phyloP scores from a whole-genome alignment of 2,797 vertebrate genomes.

The Cetoscarus ocellatus region DNA sequence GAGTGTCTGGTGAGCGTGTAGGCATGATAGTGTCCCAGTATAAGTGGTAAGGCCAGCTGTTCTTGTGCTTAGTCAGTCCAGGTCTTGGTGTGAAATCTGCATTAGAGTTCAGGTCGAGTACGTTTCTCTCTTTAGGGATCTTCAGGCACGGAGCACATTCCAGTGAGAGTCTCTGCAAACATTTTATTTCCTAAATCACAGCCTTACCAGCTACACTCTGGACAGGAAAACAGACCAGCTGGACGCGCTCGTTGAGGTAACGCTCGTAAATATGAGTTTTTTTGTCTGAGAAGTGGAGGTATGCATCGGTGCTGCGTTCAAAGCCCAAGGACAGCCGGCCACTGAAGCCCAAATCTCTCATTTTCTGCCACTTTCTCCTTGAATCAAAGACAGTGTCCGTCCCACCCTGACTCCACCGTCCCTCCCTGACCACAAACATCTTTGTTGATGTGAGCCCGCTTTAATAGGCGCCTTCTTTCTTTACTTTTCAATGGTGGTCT shows the following conservation, averaged over 20 bases:
- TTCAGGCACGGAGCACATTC: constrained; percentile 40
- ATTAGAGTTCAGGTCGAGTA: constrained; percentile 5
- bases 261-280: constrained; percentile 40
- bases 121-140: constrained; percentile 36
- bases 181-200: constrained; percentile 74
- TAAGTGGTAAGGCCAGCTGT: neutral
- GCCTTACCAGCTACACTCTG: constrained; percentile 39
- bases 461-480: constrained; percentile 60
- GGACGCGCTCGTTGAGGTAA: constrained; percentile 48
- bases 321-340: constrained; percentile 27
- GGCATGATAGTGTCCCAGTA: neutral
- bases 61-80: constrained; percentile 3
- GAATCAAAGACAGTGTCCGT: constrained; percentile 35
- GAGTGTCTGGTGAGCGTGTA: neutral
- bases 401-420: constrained; percentile 43
- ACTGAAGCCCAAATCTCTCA: constrained; percentile 35
- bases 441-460: constrained; percentile 61
- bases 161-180: constrained; percentile 56
- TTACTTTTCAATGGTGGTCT: constrained; percentile 60
- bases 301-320: constrained; percentile 32
- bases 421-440: constrained; percentile 60
- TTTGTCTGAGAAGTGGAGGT: constrained; percentile 31
- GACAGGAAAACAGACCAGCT: constrained; percentile 21
- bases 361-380: constrained; percentile 56
- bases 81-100: constrained; percentile 11